Conservation (phyloP, 1,140 invertebrate species). For the Triops cancriformis region DNA sequence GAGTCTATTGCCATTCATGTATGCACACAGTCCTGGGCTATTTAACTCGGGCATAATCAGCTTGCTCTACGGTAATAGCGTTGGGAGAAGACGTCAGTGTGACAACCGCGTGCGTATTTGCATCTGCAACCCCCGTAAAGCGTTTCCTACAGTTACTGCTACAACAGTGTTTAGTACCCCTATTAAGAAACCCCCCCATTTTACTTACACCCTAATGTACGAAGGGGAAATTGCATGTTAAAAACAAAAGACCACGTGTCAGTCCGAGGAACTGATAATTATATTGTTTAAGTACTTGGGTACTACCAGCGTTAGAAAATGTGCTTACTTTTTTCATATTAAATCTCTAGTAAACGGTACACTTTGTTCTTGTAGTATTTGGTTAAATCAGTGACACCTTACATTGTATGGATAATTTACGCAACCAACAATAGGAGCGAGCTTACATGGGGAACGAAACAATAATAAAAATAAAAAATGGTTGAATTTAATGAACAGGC, state of each 20-base stretch:
- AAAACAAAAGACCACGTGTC: neutral
- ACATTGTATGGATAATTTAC: too few relatives aligned
- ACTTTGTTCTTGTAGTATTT: too few relatives aligned
- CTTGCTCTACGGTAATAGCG: neutral
- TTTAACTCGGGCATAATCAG: constrained; percentile 10
- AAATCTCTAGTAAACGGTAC: too few relatives aligned
- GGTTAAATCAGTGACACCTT: too few relatives aligned
- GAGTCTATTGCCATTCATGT: constrained; percentile 10
- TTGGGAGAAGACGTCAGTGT: neutral
- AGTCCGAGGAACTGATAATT: neutral
- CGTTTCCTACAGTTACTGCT: neutral
- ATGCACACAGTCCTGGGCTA: constrained; percentile 3
- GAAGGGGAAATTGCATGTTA: neutral
- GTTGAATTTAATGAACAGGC: too few relatives aligned
- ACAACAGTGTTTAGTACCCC: neutral
- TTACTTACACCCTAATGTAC: neutral
- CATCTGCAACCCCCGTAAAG: neutral
- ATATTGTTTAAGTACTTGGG: neutral
- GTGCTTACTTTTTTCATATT: too few relatives aligned
- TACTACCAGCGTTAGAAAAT: too few relatives aligned
- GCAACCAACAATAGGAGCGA: too few relatives aligned
- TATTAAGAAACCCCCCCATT: neutral
- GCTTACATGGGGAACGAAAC: too few relatives aligned
- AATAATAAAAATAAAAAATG: too few relatives aligned
- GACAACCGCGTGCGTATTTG: neutral